Evolutionary conservation across 2,113 vertebrate genomes (phyloP), one percentile per base, ranked within the genome.

Genomic region (Zapornia atra): DNA sequence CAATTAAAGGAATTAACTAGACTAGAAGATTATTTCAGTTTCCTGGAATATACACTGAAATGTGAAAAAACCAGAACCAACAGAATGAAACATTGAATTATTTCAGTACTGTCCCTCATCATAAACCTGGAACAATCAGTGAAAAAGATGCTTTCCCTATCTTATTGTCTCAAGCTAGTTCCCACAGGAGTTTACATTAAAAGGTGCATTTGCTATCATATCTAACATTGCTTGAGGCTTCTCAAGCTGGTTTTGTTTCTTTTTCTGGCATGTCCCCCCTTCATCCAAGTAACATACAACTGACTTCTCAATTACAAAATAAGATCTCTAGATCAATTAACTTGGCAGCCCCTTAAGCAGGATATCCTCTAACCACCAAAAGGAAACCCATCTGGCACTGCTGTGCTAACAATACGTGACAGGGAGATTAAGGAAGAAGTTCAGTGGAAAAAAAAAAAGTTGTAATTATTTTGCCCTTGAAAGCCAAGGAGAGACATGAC

Each of bases 311-410:
- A 51, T 71, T 71, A 90, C 29, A 84, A 88, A 94, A 56, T 69
- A 51, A 66, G 59, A 70, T 40, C 28, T 72, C 72, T n/a, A 50
- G 40, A 90, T 92, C 82, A 94, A 94, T 89, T 83, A 92, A 88
- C 69, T 70, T 88, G 81, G 82, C 71, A 95, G 81, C 20, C 21
- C 63, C 75, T 88, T 59, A 84, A 88, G 57, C 46, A 78, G 97
- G 92, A 97, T 96, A 95, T 97, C 94, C 95, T 90, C 78, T 69
- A 94, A 75, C 51, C 31, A 77, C 65, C 90, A 38, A 97, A 91
- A 94, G 87, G 94, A 97, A 97, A 91, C 40, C 61, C 73, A 94
- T 96, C 83, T 95, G 95, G 81, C 93, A 91, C 53, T 57, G 63
- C 73, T 77, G 69, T 25, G n/a, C 85, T 94, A 82, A 92, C 40